Base-by-base conservation (phyloP, 1,140 invertebrate species). In the Lamellibrachia luymesi region DNA sequence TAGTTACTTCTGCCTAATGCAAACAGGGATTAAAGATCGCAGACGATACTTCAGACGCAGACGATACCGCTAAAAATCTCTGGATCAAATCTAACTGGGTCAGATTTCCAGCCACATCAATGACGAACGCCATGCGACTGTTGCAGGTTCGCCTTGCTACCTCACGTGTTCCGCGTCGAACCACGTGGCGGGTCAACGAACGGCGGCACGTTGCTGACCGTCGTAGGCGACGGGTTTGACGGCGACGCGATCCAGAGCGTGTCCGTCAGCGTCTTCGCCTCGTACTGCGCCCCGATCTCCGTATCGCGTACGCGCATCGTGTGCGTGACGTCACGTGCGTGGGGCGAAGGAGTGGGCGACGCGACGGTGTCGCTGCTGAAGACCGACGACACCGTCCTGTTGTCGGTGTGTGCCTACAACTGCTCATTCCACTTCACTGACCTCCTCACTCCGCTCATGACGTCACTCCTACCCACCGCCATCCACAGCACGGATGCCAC, bases 121-220 rank as follows among this genome's bases (percentile, higher is more conserved):
- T 80, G 64, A 80, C 0, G 25, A 8, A 22, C 38, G 38, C 38
- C 38, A 38, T 38, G 25, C 64, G 64, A 80, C 64, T 80, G 64
- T 80, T 80, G 64, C 64, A 56, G 50, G 50, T 92, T 92, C 92
- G 50, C n/a, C 50, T 13, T 92, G 22, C 49, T 50, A 25, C 90
- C 64, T 6, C 90, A 91, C 25, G 91, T 93, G n/a, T 51, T 51
- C 27, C 56, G 27, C 50, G 94, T 96, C 10, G 93, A 51, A 10
- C 96, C 96, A n/a, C 2, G 50, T 1, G 89, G 95, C 25, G 96
- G 96, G 0, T 95, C 95, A 0, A 95, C 95, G 13, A 94, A 93
- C 6, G 96, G 96, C 6, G 95, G 95, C 50, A 95, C 95, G 4
- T 51, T 91, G 4, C 50, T 96, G 2, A 96, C 95, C 10, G 94